Base-by-base conservation (phyloP, 1,140 invertebrate species). In the Coelopa frigida region DNA sequence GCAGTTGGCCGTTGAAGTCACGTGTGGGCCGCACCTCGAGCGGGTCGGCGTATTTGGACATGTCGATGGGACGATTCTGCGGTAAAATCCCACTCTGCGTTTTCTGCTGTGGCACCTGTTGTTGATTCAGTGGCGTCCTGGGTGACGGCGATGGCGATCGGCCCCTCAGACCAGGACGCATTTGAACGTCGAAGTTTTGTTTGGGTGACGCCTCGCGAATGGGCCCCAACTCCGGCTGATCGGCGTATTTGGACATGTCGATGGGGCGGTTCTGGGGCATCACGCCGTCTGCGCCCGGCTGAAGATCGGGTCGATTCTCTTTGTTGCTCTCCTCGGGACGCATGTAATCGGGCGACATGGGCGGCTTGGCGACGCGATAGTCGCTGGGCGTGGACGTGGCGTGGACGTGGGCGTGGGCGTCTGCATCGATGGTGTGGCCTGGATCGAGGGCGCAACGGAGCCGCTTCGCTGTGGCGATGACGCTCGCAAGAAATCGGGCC, bases 241-340 rank as follows among this genome's bases (percentile, higher is more conserved):
- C 48, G 5, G 49, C 57, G 44, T 61, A 67, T 17, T 53, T 61
- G 0, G 62, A 56, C 1, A 67, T 58, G 39, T 67, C 63, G n/a
- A 67, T 67, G 35, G 63, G 62, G 5, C 52, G 48, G 45, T 67
- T 67, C 41, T 67, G 63, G 10, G 63, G 63, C 41, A 63, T 15
- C 18, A 46, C 26, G 1, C 51, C 54, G 0, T 54, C 58, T 7
- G 18, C 22, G 15, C 11, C 23, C n/a, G 17, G 11, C 29, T 32
- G 17, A 23, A 26, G 23, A 5, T 35, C 33, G 18, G 29, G 29
- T 7, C 51, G 52, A 33, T 58, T 52, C 36, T 59, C 59, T 21
- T 59, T 61, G 4, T 44, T 61, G 4, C 43, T 62, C 2, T 55
- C 56, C 5, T 60, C 60, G 6, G 62, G 62, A n/a, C 62, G 54